phyloP scores from a whole-genome alignment of 2,113 vertebrate species.

The Vulpes ferrilata region DNA sequence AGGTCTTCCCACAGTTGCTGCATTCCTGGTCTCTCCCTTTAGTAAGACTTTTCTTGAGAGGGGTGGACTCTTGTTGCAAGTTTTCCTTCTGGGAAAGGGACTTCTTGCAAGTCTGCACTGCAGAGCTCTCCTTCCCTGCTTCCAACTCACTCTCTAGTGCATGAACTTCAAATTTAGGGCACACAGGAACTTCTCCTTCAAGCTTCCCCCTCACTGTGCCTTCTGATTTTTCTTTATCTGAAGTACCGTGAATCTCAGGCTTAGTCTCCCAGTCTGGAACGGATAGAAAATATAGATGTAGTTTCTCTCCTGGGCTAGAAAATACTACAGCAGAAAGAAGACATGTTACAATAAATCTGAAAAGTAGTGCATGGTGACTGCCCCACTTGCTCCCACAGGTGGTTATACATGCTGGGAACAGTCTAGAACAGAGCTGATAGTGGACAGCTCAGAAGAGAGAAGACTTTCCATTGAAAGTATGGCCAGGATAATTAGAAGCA shows the following conservation, averaged over 20 bases:
- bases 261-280: slow-evolving; percentile 64
- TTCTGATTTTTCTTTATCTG: slow-evolving; percentile 40
- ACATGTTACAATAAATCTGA: background rate
- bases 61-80: background rate
- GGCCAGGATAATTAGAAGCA: background rate
- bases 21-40: slow-evolving; percentile 74
- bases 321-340: background rate
- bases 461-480: background rate
- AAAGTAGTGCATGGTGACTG: background rate
- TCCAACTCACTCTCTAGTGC: background rate
- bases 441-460: background rate
- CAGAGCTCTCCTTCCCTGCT: slow-evolving; percentile 1
- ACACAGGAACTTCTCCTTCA: background rate
- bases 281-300: slow-evolving; percentile 62
- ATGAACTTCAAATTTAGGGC: slow-evolving; percentile 35
- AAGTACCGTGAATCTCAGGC: background rate
- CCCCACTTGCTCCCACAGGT: background rate
- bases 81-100: slow-evolving; percentile 6
- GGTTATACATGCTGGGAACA: background rate
- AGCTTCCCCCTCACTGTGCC: background rate
- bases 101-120: background rate
- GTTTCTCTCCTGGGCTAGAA: background rate
- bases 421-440: background rate
- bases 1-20: slow-evolving; percentile 76
- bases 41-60: slow-evolving; percentile 41